phyloP scores from a whole-genome alignment of 2,113 vertebrate species.

The Strix aluco region DNA sequence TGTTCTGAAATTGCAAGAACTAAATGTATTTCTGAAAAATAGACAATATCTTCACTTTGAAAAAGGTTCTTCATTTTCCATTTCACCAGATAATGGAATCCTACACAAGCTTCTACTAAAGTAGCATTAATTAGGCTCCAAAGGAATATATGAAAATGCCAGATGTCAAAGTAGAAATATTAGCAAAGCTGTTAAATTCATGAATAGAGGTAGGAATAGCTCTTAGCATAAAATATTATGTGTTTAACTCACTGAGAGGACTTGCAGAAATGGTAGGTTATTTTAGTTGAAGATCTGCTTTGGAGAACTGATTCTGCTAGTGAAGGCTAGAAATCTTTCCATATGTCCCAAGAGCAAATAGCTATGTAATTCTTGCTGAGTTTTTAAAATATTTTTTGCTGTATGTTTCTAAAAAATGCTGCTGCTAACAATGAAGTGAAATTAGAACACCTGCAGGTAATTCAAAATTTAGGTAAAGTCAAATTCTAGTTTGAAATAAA shows the following conservation, averaged over 20 bases:
- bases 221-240: not conserved
- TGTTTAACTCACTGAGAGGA: not conserved
- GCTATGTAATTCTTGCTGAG: not conserved
- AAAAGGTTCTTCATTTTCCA: not conserved
- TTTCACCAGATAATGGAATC: not conserved
- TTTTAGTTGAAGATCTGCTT: not conserved
- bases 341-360: not conserved
- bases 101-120: not conserved
- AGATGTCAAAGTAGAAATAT: not conserved
- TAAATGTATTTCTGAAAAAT: not conserved
- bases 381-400: not conserved
- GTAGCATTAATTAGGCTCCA: not conserved
- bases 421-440: not conserved
- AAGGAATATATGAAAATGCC: not conserved
- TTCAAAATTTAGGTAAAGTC: not conserved
- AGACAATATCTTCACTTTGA: not conserved
- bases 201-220: not conserved
- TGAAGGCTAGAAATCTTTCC: not conserved
- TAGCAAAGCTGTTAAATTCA: not conserved
- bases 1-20: not conserved
- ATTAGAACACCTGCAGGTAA: not conserved
- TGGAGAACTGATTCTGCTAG: not conserved
- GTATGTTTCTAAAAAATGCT: not conserved
- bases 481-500: not conserved
- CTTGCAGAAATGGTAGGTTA: not conserved